Percentiles rank a stretch among this genome's conserved stretches.
Conservation (phyloP, 2,888 invertebrate species). For the Phaonia tiefii region DNA sequence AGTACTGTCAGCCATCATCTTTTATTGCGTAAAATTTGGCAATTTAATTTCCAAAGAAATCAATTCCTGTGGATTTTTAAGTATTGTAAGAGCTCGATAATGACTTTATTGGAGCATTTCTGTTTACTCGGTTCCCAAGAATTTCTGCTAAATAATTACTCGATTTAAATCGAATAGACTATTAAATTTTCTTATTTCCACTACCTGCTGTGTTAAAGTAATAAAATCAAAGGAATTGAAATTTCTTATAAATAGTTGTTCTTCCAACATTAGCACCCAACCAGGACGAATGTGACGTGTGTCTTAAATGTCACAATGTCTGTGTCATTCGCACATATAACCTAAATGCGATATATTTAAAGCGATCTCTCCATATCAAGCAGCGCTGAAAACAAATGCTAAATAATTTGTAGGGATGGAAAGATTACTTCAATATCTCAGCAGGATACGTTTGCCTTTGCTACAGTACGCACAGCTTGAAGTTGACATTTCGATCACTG, state of each 20-base stretch:
- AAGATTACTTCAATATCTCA: slow-evolving; percentile 20
- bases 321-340: background rate
- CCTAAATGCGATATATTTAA: background rate
- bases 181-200: too few species aligned
- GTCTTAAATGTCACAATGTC: background rate
- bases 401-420: slow-evolving; percentile 8
- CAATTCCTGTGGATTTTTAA: too few species aligned
- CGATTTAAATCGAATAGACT: too few species aligned
- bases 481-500: slow-evolving; percentile 23
- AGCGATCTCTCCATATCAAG: background rate
- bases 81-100: too few species aligned
- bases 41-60: too few species aligned
- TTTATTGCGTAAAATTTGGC: too few species aligned
- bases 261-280: background rate
- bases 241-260: background rate
- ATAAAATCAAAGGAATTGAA: too few species aligned
- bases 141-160: too few species aligned
- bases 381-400: slow-evolving; percentile 2
- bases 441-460: slow-evolving; percentile 3
- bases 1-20: too few species aligned
- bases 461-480: slow-evolving; percentile 2
- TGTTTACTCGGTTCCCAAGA: too few species aligned
- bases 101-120: too few species aligned
- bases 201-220: too few species aligned
- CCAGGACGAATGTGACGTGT: background rate